Conservation (phyloP, 92 coral and sea anemone species). For the Parazoanthus atlanticus region DNA sequence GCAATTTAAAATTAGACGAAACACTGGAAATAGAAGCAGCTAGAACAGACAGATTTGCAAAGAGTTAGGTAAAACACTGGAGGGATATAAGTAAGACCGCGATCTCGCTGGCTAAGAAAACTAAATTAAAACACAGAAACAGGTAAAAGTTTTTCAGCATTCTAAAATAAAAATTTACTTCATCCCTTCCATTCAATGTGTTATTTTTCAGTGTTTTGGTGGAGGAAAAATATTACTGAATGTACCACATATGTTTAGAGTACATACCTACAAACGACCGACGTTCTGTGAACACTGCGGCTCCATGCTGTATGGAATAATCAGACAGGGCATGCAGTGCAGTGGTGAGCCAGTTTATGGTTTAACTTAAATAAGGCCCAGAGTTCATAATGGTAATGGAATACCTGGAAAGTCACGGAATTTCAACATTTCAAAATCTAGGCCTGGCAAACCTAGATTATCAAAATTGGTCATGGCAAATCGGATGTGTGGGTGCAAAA, state of each 20-base stretch:
- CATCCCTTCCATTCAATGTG: background rate
- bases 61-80: too few species aligned
- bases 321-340: conserved; percentile 95
- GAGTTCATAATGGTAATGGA: too few species aligned
- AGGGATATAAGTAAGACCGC: background rate
- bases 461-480: too few species aligned
- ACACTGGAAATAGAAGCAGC: too few species aligned
- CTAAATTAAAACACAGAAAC: background rate
- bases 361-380: background rate
- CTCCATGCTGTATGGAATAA: conserved; percentile 84
- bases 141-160: background rate
- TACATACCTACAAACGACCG: conserved; percentile 81
- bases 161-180: background rate
- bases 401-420: too few species aligned
- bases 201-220: conserved; percentile 51
- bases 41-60: too few species aligned
- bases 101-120: background rate
- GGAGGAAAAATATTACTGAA: conserved; percentile 67
- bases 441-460: too few species aligned
- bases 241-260: conserved; percentile 88
- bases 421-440: too few species aligned
- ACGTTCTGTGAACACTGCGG: conserved; percentile 99
- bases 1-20: too few species aligned
- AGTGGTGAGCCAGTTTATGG: conserved; percentile 61
- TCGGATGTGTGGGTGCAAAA: too few species aligned